phyloP scores from a whole-genome alignment of 2,888 invertebrate species.

The Callimorpha dominula region DNA sequence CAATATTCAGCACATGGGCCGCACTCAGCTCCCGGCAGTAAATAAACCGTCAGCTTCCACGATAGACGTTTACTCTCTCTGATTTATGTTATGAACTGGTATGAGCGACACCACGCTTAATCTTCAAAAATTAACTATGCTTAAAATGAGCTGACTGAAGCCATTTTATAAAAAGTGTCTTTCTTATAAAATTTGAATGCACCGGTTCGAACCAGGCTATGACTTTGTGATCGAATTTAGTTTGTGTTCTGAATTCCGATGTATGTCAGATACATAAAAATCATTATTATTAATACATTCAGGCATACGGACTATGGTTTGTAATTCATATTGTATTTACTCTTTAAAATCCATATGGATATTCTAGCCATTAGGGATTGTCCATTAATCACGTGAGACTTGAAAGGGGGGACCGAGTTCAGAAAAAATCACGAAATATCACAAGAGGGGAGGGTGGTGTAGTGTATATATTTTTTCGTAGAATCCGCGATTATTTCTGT shows the following conservation, averaged over 20 bases:
- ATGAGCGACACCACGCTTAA: conserved; percentile 62
- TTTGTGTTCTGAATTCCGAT: not conserved
- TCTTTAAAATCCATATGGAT: not conserved
- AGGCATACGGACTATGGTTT: not conserved
- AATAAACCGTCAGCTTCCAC: conserved; percentile 56
- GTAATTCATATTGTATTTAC: not conserved
- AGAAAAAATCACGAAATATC: too few relatives aligned
- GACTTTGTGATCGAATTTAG: not conserved
- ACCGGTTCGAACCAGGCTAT: not conserved
- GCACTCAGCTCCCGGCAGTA: conserved; percentile 48
- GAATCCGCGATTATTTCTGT: too few relatives aligned
- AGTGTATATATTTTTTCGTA: too few relatives aligned
- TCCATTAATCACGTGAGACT: too few relatives aligned
- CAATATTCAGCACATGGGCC: conserved; percentile 49
- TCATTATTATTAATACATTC: too few relatives aligned
- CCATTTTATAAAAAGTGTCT: not conserved
- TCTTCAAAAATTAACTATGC: conserved; percentile 56
- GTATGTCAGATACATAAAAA: too few relatives aligned
- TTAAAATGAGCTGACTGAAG: conserved; percentile 29
- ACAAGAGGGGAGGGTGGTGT: too few relatives aligned
- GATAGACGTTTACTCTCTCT: conserved; percentile 60
- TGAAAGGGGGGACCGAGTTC: too few relatives aligned
- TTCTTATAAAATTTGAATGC: too few relatives aligned
- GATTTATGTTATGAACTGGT: conserved; percentile 68
- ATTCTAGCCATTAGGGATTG: too few relatives aligned